phyloP scores from a whole-genome alignment of 2,113 vertebrate species.

The Phyllostomus hastatus region DNA sequence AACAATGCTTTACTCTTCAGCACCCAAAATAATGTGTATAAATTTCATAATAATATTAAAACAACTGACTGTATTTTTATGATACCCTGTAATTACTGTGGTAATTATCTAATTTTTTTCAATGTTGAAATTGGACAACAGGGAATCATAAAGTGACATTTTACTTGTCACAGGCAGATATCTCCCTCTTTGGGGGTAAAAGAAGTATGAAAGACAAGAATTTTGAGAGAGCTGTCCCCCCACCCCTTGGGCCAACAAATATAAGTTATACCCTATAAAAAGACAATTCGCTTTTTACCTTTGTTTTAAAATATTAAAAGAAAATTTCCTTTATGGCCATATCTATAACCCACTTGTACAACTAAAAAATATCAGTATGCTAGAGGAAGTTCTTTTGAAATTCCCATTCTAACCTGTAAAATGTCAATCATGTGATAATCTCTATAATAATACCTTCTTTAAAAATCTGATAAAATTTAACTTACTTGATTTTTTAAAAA shows the following conservation, averaged over 20 bases:
- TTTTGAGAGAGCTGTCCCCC: not conserved
- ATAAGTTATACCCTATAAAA: not conserved
- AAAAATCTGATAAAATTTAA: not conserved
- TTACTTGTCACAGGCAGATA: not conserved
- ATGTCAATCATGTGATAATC: not conserved
- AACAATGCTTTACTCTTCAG: not conserved
- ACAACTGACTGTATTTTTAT: not conserved
- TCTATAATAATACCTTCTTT: not conserved
- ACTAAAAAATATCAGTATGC: not conserved
- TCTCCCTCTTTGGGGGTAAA: not conserved
- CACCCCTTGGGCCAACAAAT: not conserved
- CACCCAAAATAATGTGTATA: not conserved
- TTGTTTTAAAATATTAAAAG: conserved; percentile 9
- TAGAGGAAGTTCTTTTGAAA: not conserved
- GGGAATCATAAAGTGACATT: not conserved
- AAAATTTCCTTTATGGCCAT: not conserved
- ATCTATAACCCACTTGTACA: not conserved
- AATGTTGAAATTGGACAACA: not conserved
- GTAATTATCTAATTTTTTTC: not conserved
- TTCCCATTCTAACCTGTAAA: conserved; percentile 27
- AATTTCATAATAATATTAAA: not conserved
- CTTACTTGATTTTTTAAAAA: not conserved
- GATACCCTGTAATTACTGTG: not conserved
- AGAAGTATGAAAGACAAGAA: not conserved
- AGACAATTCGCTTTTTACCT: not conserved